phyloP scores from a whole-genome alignment of 2,797 vertebrate species.

The Siniperca scherzeri region DNA sequence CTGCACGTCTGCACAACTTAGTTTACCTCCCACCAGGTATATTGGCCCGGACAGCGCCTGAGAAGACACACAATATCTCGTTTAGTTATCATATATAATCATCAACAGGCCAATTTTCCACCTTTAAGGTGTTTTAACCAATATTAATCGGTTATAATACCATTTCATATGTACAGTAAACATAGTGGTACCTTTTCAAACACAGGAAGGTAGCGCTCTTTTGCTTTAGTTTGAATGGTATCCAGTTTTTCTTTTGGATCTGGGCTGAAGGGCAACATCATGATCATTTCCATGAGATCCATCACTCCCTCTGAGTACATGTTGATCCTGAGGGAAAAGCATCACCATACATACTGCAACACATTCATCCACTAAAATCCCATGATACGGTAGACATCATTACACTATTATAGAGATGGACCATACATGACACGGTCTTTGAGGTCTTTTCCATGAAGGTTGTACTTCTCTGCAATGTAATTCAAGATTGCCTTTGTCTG shows the following conservation, averaged over 20 bases:
- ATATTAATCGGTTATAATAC: not conserved
- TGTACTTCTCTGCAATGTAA: slow-evolving; percentile 87
- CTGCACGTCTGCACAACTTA: slow-evolving; percentile 91
- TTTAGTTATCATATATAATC: not conserved
- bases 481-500: slow-evolving; percentile 89
- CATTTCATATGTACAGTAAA: not conserved
- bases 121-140: not conserved
- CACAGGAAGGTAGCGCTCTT: slow-evolving; percentile 87
- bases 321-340: slow-evolving; percentile 86
- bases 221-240: slow-evolving; percentile 84
- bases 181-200: slow-evolving; percentile 88
- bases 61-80: not conserved
- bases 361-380: not conserved
- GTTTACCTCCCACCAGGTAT: slow-evolving; percentile 89
- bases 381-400: not conserved
- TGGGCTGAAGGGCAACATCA: slow-evolving; percentile 74
- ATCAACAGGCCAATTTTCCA: not conserved
- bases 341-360: not conserved
- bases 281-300: slow-evolving; percentile 89
- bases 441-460: slow-evolving; percentile 81
- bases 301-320: slow-evolving; percentile 90
- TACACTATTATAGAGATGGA: not conserved
- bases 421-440: slow-evolving; percentile 87
- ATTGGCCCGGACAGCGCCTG: slow-evolving; percentile 85
- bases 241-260: slow-evolving; percentile 77